Percentiles rank a stretch among this genome's conserved stretches.
Conservation (phyloP, 2,113 vertebrate genomes). For the Cairina moschata region DNA sequence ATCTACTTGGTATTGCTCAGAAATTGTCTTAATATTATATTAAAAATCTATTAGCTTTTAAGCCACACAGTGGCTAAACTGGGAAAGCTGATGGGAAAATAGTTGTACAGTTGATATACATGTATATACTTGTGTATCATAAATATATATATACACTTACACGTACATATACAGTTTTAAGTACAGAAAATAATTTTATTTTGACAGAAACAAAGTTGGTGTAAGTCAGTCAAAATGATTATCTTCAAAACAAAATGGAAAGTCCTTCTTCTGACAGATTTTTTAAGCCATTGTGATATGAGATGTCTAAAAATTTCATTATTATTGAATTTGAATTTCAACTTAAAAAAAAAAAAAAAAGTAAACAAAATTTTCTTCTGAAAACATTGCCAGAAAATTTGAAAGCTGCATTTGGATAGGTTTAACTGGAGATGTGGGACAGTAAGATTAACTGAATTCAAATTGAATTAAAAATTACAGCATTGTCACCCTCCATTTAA, state of each 20-base stretch:
- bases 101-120: fast-evolving
- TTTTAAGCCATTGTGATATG: background rate
- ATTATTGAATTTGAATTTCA: background rate
- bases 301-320: background rate
- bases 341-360: too few relatives aligned
- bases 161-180: background rate
- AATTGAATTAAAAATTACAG: background rate
- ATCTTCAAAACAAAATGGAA: background rate
- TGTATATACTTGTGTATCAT: background rate
- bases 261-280: background rate
- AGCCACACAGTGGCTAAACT: background rate
- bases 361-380: background rate
- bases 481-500: background rate
- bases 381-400: background rate
- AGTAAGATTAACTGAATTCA: background rate
- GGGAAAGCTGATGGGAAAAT: background rate
- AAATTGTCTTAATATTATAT: background rate
- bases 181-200: background rate
- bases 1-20: background rate
- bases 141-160: background rate
- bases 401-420: background rate
- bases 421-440: background rate
- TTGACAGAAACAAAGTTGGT: background rate
- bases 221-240: background rate
- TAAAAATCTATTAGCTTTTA: background rate